phyloP scores from a whole-genome alignment of 2,113 vertebrate species.

The Tachysurus vachellii region DNA sequence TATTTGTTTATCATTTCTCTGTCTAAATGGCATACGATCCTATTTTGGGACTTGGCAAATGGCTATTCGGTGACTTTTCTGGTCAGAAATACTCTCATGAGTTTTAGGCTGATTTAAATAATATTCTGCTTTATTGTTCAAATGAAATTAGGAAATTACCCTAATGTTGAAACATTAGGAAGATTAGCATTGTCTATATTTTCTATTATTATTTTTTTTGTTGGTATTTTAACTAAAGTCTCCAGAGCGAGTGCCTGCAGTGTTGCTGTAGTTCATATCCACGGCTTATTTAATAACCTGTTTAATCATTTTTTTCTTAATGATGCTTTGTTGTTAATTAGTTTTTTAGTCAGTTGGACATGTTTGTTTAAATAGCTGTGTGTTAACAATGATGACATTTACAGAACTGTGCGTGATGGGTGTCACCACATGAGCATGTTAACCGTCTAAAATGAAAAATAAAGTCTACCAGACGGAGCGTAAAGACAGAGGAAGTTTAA shows the following conservation, averaged over 20 bases:
- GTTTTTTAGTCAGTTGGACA: neutral
- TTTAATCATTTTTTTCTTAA: slow-evolving; percentile 71
- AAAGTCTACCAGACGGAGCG: neutral
- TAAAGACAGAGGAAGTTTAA: neutral
- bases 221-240: slow-evolving; percentile 6
- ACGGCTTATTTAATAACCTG: slow-evolving; percentile 87
- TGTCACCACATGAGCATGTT: neutral
- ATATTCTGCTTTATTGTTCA: slow-evolving; percentile 12
- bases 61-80: slow-evolving; percentile 25
- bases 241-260: slow-evolving; percentile 47
- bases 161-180: slow-evolving; percentile 9
- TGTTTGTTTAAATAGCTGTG: neutral
- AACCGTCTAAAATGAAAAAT: neutral
- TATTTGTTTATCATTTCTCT: slow-evolving; percentile 45
- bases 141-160: neutral
- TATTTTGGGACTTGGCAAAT: slow-evolving; percentile 39
- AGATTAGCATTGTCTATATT: slow-evolving; percentile 7
- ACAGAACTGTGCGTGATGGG: slow-evolving; percentile 9
- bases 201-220: neutral
- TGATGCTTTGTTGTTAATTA: slow-evolving; percentile 28
- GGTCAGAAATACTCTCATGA: slow-evolving; percentile 23
- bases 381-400: slow-evolving; percentile 15
- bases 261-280: slow-evolving; percentile 78
- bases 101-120: neutral
- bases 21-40: slow-evolving; percentile 46